Base-by-base conservation (phyloP, 2,797 vertebrate genomes). In the Cetoscarus ocellatus region DNA sequence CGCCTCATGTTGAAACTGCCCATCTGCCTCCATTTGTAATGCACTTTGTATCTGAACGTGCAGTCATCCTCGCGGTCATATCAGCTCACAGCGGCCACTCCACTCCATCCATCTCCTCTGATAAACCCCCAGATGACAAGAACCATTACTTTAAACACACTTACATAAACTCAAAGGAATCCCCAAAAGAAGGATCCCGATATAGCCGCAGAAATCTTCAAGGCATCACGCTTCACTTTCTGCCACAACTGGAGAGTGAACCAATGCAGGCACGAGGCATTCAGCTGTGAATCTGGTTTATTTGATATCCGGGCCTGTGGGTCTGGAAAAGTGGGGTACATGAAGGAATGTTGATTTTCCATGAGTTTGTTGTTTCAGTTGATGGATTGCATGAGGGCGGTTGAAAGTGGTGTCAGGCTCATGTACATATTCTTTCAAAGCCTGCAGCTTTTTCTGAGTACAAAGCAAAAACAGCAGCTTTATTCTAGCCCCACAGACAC, bases 111-210 rank as follows among this genome's bases (percentile, higher is more conserved):
- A 40, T 15, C 39, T 73, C 66, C 59, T 81, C 61, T 52, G 67
- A 81, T 75, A 61, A 80, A 86, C 62, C 47, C 59, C 70, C 36
- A 17, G 44, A 73, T 75, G 76, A 81, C 66, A 83, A 54, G 36
- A 59, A 67, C 60, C 71, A 74, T 77, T 67, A 56, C 67, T 82
- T 74, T 47, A 54, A 83, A 72, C 61, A 61, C 5, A 34, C 36
- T 80, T 74, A 65, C 35, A 38, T 67, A 82, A 77, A 88, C 57
- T 70, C 75, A 67, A 67, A 88, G 77, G 80, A 80, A 85, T 86
- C 77, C 84, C 82, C 73, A 59, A 36, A 79, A 77, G 72, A 85
- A 82, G 61, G 73, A 65, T 75, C 70, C 51, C 52, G 53, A 56
- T 62, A 67, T 75, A 84, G 67, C 79, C 50, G 47, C 83, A 74